Base-by-base conservation (phyloP, 2,797 vertebrate species). In the Acipenser oxyrinchus region DNA sequence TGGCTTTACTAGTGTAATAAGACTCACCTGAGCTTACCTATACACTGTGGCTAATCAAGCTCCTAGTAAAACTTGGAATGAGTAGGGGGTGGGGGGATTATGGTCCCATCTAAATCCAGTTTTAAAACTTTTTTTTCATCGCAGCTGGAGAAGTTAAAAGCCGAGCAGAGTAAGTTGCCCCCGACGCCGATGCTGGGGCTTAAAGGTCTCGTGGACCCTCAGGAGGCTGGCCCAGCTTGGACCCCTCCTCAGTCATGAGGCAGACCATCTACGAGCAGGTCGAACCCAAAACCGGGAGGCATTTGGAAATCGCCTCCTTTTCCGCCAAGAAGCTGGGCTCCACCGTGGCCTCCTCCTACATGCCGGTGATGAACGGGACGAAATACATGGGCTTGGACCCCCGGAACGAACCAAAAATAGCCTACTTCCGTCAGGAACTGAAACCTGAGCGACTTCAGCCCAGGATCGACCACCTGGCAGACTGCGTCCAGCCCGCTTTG, bases 131-230 rank as follows among this genome's bases (percentile, higher is more conserved):
- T 53, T 12, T 18, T 18, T 18, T 18, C 18, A 51, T 11, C 9
- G 15, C 79, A 97, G 95, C 91, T 96, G 6, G 95, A 97, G 77
- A 95, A 96, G 79, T 72, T 95, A 71, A 93, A 86, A 67, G 92
- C 93, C 0, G 93, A 94, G 74, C 94, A 95, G 71, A 89, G 86
- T 72, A 92, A 94, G 79, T 89, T 93, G 2, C 95, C 95, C 0
- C 89, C 94, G 1, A 97, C 95, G 0, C 95, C 95, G 0, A 81
- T 97, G 6, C 83, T 97, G 64, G 93, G 92, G 11, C 92, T 94
- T 94, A 8, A 96, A 94, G 71, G 89, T 97, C 78, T 95, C 72
- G 83, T 93, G 51, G 94, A 95, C 51, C 89, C 93, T 8, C 83
- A 87, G 67, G 75, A 94, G 72, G 79, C 82, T 59, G 77, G 79